Conservation (phyloP, 2,797 vertebrate species). For the Rhabdophis nuchalis region DNA sequence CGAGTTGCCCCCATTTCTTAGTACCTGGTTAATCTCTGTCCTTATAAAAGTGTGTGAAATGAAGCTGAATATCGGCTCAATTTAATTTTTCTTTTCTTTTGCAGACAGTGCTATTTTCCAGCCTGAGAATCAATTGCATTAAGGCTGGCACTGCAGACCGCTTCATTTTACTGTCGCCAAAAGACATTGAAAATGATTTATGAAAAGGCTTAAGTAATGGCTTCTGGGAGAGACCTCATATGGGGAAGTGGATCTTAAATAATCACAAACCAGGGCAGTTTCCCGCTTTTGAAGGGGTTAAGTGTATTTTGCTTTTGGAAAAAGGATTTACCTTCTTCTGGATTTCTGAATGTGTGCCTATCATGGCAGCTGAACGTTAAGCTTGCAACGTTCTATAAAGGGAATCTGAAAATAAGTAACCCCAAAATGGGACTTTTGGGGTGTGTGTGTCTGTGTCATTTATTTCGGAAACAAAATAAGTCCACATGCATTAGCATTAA, state of each 20-base stretch:
- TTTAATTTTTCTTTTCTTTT: not conserved
- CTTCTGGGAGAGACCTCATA: not conserved
- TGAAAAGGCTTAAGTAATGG: not conserved
- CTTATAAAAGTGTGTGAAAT: not conserved
- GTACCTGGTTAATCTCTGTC: not conserved
- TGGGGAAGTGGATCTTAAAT: not conserved
- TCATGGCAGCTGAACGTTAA: not conserved
- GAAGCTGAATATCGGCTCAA: not conserved
- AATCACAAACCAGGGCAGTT: not conserved
- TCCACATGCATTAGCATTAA: not conserved
- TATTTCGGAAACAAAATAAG: not conserved
- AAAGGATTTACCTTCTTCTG: not conserved
- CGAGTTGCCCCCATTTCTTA: not conserved
- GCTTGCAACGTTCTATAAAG: not conserved
- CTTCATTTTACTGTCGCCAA: not conserved
- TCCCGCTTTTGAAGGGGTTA: not conserved
- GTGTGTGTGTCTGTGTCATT: not conserved
- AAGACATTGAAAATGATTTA: not conserved
- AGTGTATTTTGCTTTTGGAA: not conserved
- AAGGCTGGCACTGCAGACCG: not conserved
- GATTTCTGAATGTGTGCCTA: not conserved
- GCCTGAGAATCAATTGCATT: not conserved
- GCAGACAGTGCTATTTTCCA: not conserved
- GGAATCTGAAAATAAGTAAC: not conserved
- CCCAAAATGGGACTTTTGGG: not conserved